phyloP scores from a whole-genome alignment of 2,888 invertebrate genomes.

The Tetheella fluctuosa region DNA sequence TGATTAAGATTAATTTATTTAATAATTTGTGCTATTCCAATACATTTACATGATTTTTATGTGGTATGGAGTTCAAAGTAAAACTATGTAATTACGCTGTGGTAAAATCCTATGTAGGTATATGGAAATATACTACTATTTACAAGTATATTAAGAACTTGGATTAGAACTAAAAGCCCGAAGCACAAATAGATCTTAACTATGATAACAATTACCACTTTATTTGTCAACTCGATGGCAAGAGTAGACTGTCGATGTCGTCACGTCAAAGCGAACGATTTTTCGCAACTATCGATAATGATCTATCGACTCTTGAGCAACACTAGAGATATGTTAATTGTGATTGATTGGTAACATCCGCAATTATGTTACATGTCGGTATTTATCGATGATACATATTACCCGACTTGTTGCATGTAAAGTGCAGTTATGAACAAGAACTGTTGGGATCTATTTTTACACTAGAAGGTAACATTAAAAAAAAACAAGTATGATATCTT shows the following conservation, averaged over 20 bases:
- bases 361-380: conserved; percentile 27
- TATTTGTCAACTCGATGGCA: too few relatives aligned
- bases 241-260: background rate
- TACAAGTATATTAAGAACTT: too few relatives aligned
- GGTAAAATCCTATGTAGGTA: too few relatives aligned
- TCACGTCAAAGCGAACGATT: background rate
- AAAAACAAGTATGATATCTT: too few relatives aligned
- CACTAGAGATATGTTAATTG: conserved; percentile 47
- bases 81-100: too few relatives aligned
- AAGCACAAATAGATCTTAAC: too few relatives aligned
- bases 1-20: too few relatives aligned
- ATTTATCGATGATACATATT: conserved; percentile 23
- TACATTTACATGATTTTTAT: too few relatives aligned
- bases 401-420: background rate
- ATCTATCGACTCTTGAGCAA: conserved; percentile 9
- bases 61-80: too few relatives aligned
- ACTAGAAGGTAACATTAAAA: background rate
- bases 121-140: too few relatives aligned
- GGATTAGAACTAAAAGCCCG: too few relatives aligned
- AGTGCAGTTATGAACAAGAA: conserved; percentile 3
- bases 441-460: background rate
- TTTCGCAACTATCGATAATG: conserved; percentile 1
- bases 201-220: background rate
- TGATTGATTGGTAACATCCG: conserved; percentile 64
- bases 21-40: too few relatives aligned